These are phyloP conservation scores for Orchestes rusci DNA, from an alignment of 2,888 invertebrate species.

Conservation along the genomic window DNA sequence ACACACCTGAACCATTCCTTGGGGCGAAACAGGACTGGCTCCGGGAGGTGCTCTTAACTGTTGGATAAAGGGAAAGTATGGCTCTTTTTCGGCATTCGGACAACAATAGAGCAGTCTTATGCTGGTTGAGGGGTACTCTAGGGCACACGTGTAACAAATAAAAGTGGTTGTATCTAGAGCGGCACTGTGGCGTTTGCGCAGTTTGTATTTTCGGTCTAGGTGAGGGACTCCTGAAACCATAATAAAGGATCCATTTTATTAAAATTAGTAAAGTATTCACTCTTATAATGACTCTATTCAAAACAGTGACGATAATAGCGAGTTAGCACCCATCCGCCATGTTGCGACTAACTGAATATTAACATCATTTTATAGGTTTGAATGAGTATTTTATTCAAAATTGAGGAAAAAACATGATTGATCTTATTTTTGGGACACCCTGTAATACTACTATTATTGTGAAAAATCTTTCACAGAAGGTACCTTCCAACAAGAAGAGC, in stretches of 20 bases:
- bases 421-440: too few relatives aligned
- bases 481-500: too few relatives aligned
- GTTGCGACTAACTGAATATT: too few relatives aligned
- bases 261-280: too few relatives aligned
- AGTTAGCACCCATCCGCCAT: too few relatives aligned
- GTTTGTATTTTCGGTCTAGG: conserved; percentile 70
- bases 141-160: conserved; percentile 85
- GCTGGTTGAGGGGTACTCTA: conserved; percentile 71
- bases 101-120: conserved; percentile 78
- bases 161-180: conserved; percentile 62
- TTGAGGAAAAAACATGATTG: too few relatives aligned
- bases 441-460: too few relatives aligned
- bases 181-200: conserved; percentile 68
- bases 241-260: not conserved
- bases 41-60: conserved; percentile 72
- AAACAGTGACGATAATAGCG: too few relatives aligned
- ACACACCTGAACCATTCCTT: conserved; percentile 86
- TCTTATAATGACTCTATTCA: too few relatives aligned
- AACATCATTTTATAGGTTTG: too few relatives aligned
- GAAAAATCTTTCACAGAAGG: too few relatives aligned
- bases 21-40: conserved; percentile 82
- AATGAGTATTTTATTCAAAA: too few relatives aligned
- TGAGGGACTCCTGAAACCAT: conserved; percentile 62
- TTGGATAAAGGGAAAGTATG: conserved; percentile 85
- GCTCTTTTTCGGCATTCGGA: conserved; percentile 77